Base-by-base conservation (phyloP, 1,140 invertebrate genomes). In the Eriosoma lanigerum region DNA sequence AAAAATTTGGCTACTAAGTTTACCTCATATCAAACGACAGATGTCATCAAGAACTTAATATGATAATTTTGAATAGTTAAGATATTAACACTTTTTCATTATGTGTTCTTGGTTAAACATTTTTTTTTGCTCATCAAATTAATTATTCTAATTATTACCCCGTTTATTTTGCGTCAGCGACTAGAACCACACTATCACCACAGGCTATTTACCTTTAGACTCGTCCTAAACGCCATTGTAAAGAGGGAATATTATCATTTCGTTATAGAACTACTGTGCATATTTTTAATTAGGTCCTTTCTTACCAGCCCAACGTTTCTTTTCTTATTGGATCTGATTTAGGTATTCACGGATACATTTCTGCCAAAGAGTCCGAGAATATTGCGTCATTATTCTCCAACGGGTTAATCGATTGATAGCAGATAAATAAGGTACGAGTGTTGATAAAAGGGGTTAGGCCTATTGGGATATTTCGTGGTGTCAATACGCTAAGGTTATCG, bases 241-340 rank as follows among this genome's bases (percentile, higher is more conserved):
- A 38, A 3, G 32, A 8, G 13, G 32, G 32, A 38, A 38, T 8
- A 32, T 64, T 38, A 6, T 32, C 32, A 0, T 64, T 19, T 9
- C 62, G 72, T 3, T 84, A 6, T 15, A 84, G 1, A 5, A 26
- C 84, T 83, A n/a, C 84, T n/a, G 21, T 68, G 52, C 15, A 75
- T 81, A 24, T 15, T 19, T 66, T 70, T 6, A 70, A 1, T 17
- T 21, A 0, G 66, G 21, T 1, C 66, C 66, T n/a, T 48, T 70
- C 5, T 10, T 0, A 21, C 9, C 48, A 1, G 44, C 3, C 66
- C 66, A 70, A 48, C 48, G 4, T n/a, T 5, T 8, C 66, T 17
- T n/a, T 70, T 44, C 44, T n/a, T n/a, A n/a, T n/a, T 70, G 66
- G 3, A 50, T 26, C 1, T 70, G 66, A 1, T 19, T 9, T 0